Evolutionary conservation across 2,113 vertebrate genomes (phyloP), one percentile per base, ranked within the genome.

Genomic region (Leptobrachium leishanense): DNA sequence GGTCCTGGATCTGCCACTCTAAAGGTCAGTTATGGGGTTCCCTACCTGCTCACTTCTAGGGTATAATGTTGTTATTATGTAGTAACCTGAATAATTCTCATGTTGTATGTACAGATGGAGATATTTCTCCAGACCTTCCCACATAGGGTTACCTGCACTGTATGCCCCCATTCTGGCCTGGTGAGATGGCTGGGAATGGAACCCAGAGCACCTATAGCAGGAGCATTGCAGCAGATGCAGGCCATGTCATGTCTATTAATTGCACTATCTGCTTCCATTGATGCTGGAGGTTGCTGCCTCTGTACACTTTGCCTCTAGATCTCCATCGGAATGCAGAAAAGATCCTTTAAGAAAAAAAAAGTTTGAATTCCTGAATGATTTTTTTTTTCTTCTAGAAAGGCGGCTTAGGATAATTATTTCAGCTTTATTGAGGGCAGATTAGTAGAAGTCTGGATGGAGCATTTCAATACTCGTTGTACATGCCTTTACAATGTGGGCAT

Each of bases 361-460:
- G 95, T 96, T 95, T 94, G 93, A 97, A 97, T 97, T 96, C 95
- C 95, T 96, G 89, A 95, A 95, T 95, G 95, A 95, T 95, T 96
- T 93, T 95, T 93, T 95, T 96, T 93, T 95, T 93, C 92, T 95
- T 95, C 92, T 93, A 93, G 93, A 95, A 96, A 97, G 95, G 94
- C 93, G 91, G 95, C 94, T 98, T 96, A 97, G 94, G 93, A 95
- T 96, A 95, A 98, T 96, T 94, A 96, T 97, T 94, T 95, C 94
- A 96, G 94, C 93, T 96, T 97, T 96, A 94, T 94, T 94, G 93
- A 96, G 93, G 92, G 90, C 92, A 96, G 95, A 96, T 97, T 96
- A 96, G 92, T 93, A 88, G 90, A 93, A 94, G 92, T 96, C 92
- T 95, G 94, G 93, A 94, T 94, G 90, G 91, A 90, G 91, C 86